Base-by-base conservation (phyloP, 2,888 invertebrate species). In the Rhagonycha lutea region DNA sequence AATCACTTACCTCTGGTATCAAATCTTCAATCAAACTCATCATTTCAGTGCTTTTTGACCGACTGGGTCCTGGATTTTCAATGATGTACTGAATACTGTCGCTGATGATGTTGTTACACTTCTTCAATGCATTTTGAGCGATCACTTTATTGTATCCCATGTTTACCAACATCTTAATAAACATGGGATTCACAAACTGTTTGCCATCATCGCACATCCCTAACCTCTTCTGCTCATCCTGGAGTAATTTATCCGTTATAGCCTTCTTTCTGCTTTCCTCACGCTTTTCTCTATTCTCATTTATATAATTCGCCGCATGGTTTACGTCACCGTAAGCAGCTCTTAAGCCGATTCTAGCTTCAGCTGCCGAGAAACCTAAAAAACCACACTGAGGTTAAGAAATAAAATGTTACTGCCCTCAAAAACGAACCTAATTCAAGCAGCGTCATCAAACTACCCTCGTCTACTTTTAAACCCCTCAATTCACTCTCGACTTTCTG, bases 341-440 rank as follows among this genome's bases (percentile, higher is more conserved):
- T 74, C 94, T 88, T 78, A 96, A 88, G 0, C 92, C 95, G 23
- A 93, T 87, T n/a, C 95, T 90, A 0, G 95, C 92, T 83, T 94
- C 94, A 3, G 89, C 88, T 0, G 89, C 85, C 0, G 91, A 89
- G 88, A 93, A 95, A 14, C 94, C 94, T 89, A 84, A 79, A 73
- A 76, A 62, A 9, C 3, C 12, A 23, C 4, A 14, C n/a, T n/a
- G 14, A 29, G 4, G 4, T 11, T 68, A 14, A 68, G 10, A 3
- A 68, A 12, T 29, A 68, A 68, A 24, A n/a, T 3, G 12, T 26
- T 24, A n/a, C 4, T 11, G 2, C 10, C 8, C 7, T 23, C 7
- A 26, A 12, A 62, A 18, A 10, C 78, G 76, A 83, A 86, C 93
- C 93, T 89, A 93, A 89, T 81, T 91, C 90, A 72, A 92, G 88